phyloP scores from a whole-genome alignment of 2,113 vertebrate species.

The Anarhynchus alexandrinus region DNA sequence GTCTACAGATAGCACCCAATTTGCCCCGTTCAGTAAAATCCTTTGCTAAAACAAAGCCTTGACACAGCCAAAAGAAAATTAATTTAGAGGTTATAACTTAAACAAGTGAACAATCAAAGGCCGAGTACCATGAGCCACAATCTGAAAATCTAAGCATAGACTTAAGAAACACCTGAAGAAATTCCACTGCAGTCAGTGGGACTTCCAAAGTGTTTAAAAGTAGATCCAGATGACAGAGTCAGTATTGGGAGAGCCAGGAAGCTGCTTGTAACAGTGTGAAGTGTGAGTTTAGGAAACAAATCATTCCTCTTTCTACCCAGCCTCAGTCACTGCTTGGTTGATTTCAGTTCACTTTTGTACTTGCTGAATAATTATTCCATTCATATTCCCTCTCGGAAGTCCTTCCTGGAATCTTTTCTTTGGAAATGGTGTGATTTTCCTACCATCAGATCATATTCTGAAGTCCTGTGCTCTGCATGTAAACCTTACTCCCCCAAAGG shows the following conservation, averaged over 20 bases:
- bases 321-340: neutral
- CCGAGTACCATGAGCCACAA: neutral
- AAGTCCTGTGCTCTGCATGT: neutral
- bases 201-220: neutral
- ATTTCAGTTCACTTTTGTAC: neutral
- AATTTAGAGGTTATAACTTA: neutral
- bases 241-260: neutral
- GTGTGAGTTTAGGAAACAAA: neutral
- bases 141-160: neutral
- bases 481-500: neutral
- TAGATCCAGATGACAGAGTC: neutral
- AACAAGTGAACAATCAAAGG: neutral
- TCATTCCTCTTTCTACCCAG: neutral
- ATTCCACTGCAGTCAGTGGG: neutral
- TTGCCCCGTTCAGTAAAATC: neutral
- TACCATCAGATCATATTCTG: neutral
- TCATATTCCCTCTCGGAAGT: neutral
- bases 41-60: neutral
- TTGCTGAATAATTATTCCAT: neutral
- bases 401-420: neutral
- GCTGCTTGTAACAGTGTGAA: neutral
- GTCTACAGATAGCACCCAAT: neutral
- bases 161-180: neutral
- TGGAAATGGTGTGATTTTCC: neutral
- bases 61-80: neutral